A percentile compares a stretch with the other conserved stretches of the same genome.
These are phyloP conservation scores for Elgaria multicarinata DNA, from an alignment of 2,113 vertebrate genomes.

Conservation along the genomic window DNA sequence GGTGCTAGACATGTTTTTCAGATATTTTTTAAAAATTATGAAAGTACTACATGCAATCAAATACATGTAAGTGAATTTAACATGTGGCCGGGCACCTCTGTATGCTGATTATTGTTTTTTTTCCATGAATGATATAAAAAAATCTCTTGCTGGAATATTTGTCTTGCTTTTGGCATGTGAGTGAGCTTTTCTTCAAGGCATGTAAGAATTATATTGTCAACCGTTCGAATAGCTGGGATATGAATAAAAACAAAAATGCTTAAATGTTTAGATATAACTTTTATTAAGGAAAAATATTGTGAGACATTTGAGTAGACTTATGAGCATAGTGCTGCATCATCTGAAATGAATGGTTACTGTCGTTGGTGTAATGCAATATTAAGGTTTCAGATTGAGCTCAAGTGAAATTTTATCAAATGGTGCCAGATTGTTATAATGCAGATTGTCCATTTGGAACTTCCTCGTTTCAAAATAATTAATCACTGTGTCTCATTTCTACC, in stretches of 20 bases:
- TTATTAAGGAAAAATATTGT: not conserved
- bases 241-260: not conserved
- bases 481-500: slow-evolving; percentile 57
- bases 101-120: not conserved
- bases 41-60: not conserved
- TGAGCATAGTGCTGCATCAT: not conserved
- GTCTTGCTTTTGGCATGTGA: slow-evolving; percentile 18
- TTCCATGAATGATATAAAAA: not conserved
- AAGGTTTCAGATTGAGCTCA: not conserved
- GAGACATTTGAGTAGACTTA: not conserved
- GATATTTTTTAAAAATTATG: not conserved
- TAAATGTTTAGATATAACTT: not conserved
- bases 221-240: not conserved
- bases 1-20: slow-evolving; percentile 6
- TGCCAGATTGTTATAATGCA: slow-evolving; percentile 24
- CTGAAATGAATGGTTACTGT: slow-evolving; percentile 27
- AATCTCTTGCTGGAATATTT: not conserved
- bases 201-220: not conserved
- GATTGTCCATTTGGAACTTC: not conserved
- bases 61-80: slow-evolving; percentile 15
- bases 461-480: slow-evolving; percentile 52
- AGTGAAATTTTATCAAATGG: slow-evolving; percentile 31
- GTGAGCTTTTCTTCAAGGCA: slow-evolving; percentile 27
- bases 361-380: slow-evolving; percentile 28
- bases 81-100: not conserved